Percentiles rank a stretch among this genome's conserved stretches.
Evolutionary conservation across 1,140 invertebrate genomes (phyloP).

Genomic region (Drosophila kanapiae): DNA sequence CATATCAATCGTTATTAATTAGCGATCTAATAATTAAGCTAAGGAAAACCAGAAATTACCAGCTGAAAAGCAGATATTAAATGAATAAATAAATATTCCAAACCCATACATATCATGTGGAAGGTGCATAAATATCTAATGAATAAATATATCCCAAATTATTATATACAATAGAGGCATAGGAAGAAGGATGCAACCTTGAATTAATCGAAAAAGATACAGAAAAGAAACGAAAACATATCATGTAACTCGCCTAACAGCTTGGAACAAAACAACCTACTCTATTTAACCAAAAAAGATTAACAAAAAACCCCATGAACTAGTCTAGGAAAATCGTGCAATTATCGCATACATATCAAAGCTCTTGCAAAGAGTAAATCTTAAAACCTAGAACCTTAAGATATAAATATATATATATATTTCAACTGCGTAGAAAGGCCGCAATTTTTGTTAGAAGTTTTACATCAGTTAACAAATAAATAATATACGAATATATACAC

Average conservation of each 20-base stretch:
- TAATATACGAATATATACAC: slow-evolving; percentile 18
- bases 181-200: neutral
- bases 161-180: neutral
- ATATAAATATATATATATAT: slow-evolving; percentile 19
- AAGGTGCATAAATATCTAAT: neutral
- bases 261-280: slow-evolving; percentile 4
- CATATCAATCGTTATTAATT: slow-evolving; percentile 18
- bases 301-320: slow-evolving; percentile 55
- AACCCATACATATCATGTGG: slow-evolving; percentile 45
- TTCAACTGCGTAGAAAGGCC: slow-evolving; percentile 22
- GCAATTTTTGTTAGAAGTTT: slow-evolving; percentile 66
- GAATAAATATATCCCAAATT: neutral
- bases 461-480: slow-evolving; percentile 36
- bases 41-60: slow-evolving; percentile 8
- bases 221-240: slow-evolving; percentile 41
- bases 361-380: slow-evolving; percentile 73
- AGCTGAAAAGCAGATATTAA: neutral
- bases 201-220: neutral
- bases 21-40: neutral
- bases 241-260: slow-evolving; percentile 56
- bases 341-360: slow-evolving; percentile 79
- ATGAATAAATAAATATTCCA: neutral
- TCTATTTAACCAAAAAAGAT: slow-evolving; percentile 1
- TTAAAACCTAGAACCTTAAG: slow-evolving; percentile 25
- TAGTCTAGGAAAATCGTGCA: slow-evolving; percentile 62